Evolutionary conservation across 2,113 vertebrate genomes (phyloP).

Genomic region (Progne subis): DNA sequence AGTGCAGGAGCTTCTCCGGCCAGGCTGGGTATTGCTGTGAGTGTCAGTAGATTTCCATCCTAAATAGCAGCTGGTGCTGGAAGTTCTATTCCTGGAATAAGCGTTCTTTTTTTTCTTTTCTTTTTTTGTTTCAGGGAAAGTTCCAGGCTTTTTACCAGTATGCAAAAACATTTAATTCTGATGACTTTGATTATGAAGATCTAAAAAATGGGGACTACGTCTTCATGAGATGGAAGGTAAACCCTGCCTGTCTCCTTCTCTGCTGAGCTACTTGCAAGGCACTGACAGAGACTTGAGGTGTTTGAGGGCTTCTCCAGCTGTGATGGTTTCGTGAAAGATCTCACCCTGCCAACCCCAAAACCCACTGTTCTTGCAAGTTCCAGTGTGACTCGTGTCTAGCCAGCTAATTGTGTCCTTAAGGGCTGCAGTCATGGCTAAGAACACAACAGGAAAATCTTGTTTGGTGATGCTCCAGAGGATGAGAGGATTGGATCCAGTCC

Average conservation of each 20-base stretch:
- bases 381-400: slow-evolving; percentile 8
- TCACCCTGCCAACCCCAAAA: not conserved
- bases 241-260: not conserved
- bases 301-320: not conserved
- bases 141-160: slow-evolving; percentile 98
- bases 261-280: not conserved
- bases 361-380: not conserved
- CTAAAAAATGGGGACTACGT: slow-evolving; percentile 94
- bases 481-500: not conserved
- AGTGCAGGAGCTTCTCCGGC: not conserved
- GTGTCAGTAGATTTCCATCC: not conserved
- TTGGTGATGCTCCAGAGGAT: not conserved
- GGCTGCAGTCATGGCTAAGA: not conserved
- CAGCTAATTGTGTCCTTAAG: slow-evolving; percentile 26
- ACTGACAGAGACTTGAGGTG: not conserved
- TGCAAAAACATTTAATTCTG: slow-evolving; percentile 96
- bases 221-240: slow-evolving; percentile 99
- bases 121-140: slow-evolving; percentile 83
- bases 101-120: not conserved
- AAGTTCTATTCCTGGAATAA: not conserved
- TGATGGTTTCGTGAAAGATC: not conserved
- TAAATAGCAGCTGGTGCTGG: not conserved
- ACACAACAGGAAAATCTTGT: slow-evolving; percentile 44
- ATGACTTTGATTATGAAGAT: slow-evolving; percentile 95
- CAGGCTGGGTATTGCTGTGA: not conserved